These are phyloP conservation scores for Syngnathus acus DNA, from an alignment of 2,797 vertebrate genomes.

Conservation along the genomic window DNA sequence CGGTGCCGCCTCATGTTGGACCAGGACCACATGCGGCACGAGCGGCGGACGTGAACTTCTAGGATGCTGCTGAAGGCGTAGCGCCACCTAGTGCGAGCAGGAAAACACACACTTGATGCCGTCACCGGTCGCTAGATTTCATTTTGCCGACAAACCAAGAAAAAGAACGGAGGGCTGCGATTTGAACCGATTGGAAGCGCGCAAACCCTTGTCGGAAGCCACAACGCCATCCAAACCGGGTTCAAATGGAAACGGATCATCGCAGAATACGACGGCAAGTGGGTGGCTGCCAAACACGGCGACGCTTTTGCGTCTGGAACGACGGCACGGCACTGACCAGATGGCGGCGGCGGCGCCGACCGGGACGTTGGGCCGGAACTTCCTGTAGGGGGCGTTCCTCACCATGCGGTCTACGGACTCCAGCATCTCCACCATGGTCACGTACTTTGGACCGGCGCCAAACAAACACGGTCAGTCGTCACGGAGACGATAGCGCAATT, in stretches of 20 bases:
- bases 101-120: neutral
- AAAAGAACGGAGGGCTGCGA: too few relatives aligned
- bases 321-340: constrained; percentile 71
- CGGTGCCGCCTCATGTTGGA: constrained; percentile 76
- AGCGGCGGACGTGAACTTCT: constrained; percentile 79
- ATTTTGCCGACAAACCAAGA: too few relatives aligned
- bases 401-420: constrained; percentile 91
- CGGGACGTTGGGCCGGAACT: constrained; percentile 75
- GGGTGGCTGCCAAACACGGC: too few relatives aligned
- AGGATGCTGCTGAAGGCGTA: constrained; percentile 80
- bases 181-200: too few relatives aligned
- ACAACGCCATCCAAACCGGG: too few relatives aligned
- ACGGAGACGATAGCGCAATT: neutral
- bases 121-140: too few relatives aligned
- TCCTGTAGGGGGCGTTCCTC: constrained; percentile 86
- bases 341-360: constrained; percentile 66
- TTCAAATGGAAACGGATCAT: too few relatives aligned
- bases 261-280: too few relatives aligned
- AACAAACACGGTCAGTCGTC: neutral
- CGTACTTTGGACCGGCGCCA: constrained; percentile 66
- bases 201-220: too few relatives aligned
- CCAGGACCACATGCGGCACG: constrained; percentile 85
- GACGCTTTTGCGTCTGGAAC: too few relatives aligned
- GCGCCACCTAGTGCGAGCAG: constrained; percentile 76
- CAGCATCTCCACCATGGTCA: constrained; percentile 86